Evolutionary conservation across 1,140 invertebrate genomes (phyloP), one percentile per base, ranked within the genome.

Genomic region (Dreissena rostriformis): DNA sequence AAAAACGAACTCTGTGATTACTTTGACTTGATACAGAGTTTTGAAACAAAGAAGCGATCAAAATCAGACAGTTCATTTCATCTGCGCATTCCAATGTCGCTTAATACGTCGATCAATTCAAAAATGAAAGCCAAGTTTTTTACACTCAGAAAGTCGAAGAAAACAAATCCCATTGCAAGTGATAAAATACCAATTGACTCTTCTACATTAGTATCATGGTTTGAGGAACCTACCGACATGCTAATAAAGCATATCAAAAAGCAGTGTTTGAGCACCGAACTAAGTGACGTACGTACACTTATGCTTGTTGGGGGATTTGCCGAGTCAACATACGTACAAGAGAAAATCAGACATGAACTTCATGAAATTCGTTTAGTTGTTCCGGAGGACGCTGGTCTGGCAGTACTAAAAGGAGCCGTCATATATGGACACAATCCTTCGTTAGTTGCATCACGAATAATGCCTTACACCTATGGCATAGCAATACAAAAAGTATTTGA

Each of bases 381-480:
- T 19, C 74, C 74, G 28, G 29, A 15, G 26, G 74, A 76, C 19
- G 14, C 74, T 10, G 65, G 74, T n/a, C 49, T 82, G 26, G 24
- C 79, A 0, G 70, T 82, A 10, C 26, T 82, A 24, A 82, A 73
- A 52, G 79, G 79, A 19, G 68, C 79, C 19, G 79, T 82, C 15
- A 53, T 73, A 17, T 63, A 65, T 55, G 79, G 79, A 10, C 79
- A 82, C 63, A 51, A 82, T 24, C 79, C 79, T 15, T 22, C n/a
- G 12, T 24, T 70, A 19, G 67, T 80, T 29, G 28, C 19, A n/a
- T 17, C 24, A 10, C 28, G 77, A 17, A 55, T 80, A 12, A 61
- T 49, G 14, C 28, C 29, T 12, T 80, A 57, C n/a, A 80, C 77
- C 12, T 80, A 80, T 29, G 77, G 77, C 17, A 57, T 52, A 8